Evolutionary conservation across 2,797 vertebrate species (phyloP), one percentile per base, ranked within the genome.

Genomic region (Zalophus californianus): DNA sequence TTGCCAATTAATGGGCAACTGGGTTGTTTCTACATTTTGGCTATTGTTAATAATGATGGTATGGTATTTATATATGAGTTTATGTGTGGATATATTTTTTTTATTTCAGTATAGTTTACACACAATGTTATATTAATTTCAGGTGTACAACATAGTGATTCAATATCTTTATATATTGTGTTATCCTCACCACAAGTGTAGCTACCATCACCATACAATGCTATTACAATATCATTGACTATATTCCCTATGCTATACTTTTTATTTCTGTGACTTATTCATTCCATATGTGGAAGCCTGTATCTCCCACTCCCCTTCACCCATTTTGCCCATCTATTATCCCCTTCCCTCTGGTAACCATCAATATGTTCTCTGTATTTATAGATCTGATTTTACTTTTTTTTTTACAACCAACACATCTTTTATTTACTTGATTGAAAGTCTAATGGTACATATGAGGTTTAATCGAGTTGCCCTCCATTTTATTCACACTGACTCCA

Each of bases 371-470:
- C 68, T 70, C 68, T 38, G 10, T 70, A 70, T 70, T 41, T 70
- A 70, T 41, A 38, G 35, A 10, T 70, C 9, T 70, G 20, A 70
- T 38, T 38, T 38, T 38, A 38, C 38, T 38, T 38, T 38, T 38
- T 38, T 38, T 38, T 38, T 38, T 72, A 9, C 35, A 66, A 1
- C 23, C 82, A 6, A 44, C 16, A 94, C 64, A 48, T 54, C 29
- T 8, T 91, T 96, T 94, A 90, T 84, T 96, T 60, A 80, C 72
- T 75, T 44, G 41, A 27, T 38, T 70, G n/a, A 27, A 48, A 92
- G 44, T 38, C 32, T 54, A 35, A 72, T 0, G 89, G 54, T 21
- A 82, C 86, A 23, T 13, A 32, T 38, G 68, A 2, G 20, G 84
- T 54, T 44, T 70, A 27, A 11, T 73, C 2, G 18, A 23, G 48